Percentiles rank a stretch among this genome's conserved stretches.
Conservation (phyloP, 2,113 vertebrate species). For the Accipiter cooperii region DNA sequence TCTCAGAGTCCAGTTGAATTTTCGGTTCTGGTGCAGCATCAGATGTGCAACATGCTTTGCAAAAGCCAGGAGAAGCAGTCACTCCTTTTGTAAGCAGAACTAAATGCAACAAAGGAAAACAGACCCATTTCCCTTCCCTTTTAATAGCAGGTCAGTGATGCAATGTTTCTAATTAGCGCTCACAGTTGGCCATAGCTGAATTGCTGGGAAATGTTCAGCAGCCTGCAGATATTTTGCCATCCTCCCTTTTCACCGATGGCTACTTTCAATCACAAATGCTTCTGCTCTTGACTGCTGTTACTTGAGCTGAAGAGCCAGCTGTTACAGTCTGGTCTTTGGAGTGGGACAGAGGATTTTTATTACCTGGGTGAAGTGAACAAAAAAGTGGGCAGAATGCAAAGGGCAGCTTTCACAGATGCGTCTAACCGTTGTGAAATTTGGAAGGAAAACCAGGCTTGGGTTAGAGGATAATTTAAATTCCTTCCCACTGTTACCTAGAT, state of each 20-base stretch:
- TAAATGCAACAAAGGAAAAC: not conserved
- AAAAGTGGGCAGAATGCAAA: not conserved
- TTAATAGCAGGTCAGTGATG: not conserved
- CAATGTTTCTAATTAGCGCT: not conserved
- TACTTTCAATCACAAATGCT: not conserved
- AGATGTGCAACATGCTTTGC: fast-evolving
- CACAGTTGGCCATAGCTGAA: not conserved
- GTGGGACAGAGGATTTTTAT: not conserved
- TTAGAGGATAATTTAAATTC: not conserved
- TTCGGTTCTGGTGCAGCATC: not conserved
- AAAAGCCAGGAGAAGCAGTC: not conserved
- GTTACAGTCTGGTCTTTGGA: not conserved
- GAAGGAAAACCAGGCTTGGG: not conserved
- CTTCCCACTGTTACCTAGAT: not conserved
- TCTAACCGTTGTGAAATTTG: not conserved
- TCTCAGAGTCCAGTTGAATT: not conserved
- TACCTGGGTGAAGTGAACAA: not conserved
- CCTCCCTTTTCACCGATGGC: not conserved
- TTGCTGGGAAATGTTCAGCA: not conserved
- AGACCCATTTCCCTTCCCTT: not conserved
- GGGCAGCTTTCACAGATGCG: fast-evolving
- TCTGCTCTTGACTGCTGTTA: not conserved
- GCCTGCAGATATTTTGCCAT: not conserved
- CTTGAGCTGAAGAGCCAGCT: not conserved
- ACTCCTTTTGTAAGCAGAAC: not conserved